phyloP scores from a whole-genome alignment of 2,888 invertebrate species.

The Cephus runcator region DNA sequence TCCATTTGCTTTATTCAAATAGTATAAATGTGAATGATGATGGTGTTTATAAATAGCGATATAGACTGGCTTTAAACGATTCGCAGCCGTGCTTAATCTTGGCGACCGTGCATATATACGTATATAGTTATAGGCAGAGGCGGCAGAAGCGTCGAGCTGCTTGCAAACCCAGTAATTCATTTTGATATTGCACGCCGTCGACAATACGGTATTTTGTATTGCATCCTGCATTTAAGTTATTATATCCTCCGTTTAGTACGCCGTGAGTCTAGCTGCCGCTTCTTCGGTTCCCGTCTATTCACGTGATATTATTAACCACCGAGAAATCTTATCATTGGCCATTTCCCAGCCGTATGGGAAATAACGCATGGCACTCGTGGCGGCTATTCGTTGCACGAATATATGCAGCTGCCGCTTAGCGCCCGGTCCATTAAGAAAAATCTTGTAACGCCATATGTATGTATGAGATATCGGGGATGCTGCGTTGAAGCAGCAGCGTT shows the following conservation, averaged over 20 bases:
- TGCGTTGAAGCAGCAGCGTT: not conserved
- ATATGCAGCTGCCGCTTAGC: not conserved
- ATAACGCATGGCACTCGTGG: not conserved
- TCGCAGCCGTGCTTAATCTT: constrained; percentile 1
- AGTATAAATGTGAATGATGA: constrained; percentile 28
- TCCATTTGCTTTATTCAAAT: constrained; percentile 32
- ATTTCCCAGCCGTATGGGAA: not conserved
- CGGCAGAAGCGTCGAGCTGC: not conserved
- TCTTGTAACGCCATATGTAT: not conserved
- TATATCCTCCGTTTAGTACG: not conserved
- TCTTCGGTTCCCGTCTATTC: not conserved
- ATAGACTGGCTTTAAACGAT: constrained; percentile 1
- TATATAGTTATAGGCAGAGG: not conserved
- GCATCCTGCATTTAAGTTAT: constrained; percentile 17
- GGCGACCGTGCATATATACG: not conserved
- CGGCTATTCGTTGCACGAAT: not conserved
- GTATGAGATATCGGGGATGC: not conserved
- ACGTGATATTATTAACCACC: not conserved
- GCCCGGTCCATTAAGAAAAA: not conserved
- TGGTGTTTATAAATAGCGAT: constrained; percentile 16
- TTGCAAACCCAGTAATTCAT: constrained; percentile 15
- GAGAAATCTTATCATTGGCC: not conserved
- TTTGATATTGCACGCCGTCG: constrained; percentile 31
- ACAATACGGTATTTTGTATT: constrained; percentile 29
- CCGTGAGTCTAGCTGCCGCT: not conserved